Base-by-base conservation (phyloP, 2,888 invertebrate genomes). In the Ferrisia virgata region DNA sequence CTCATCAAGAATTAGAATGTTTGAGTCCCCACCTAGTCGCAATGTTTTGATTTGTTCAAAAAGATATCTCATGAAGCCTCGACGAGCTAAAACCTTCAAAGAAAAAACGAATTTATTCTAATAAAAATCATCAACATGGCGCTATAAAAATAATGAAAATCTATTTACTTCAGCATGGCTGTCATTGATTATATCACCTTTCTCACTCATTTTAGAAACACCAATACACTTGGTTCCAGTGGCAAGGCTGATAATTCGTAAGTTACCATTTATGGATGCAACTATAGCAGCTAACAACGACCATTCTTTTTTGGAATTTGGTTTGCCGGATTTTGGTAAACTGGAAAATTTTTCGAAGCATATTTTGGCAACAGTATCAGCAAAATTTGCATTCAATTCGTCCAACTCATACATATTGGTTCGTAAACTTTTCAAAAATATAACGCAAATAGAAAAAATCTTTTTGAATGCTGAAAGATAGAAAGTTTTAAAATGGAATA, bases 171-270 rank as follows among this genome's bases (percentile, higher is more conserved):
- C 98, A 0, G 97, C 96, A 89, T 98, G 98, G 53, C 95, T 95
- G 88, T 98, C 98, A 88, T 95, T 95, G 15, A 98, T 87, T 85
- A 94, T 90, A 87, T 92, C 91, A 1, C 96, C 96, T 36, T 88
- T 88, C 1, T 90, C 87, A 82, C 92, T 92, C 89, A 94, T 90
- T 88, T 89, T 87, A 2, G 89, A 89, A 84, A 91, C 90, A 0
- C 97, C 96, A 86, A 98, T 91, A 88, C 97, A 98, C 90, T 97
- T 98, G 0, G 97, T 94, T 0, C 98, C 98, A 2, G 96, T 96
- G 1, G 95, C 96, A 83, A 97, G 76, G 88, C 87, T 88, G 80
- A 86, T n/a, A 31, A 81, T 36, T 47, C 40, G 79, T 13, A 18
- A 47, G n/a, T 76, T 64, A 86, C 28, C 47, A 36, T 76, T 58